Percentiles rank a stretch among this genome's conserved stretches.
These are phyloP conservation scores for Falco rusticolus DNA, from an alignment of 2,797 vertebrate genomes.

Conservation along the genomic window DNA sequence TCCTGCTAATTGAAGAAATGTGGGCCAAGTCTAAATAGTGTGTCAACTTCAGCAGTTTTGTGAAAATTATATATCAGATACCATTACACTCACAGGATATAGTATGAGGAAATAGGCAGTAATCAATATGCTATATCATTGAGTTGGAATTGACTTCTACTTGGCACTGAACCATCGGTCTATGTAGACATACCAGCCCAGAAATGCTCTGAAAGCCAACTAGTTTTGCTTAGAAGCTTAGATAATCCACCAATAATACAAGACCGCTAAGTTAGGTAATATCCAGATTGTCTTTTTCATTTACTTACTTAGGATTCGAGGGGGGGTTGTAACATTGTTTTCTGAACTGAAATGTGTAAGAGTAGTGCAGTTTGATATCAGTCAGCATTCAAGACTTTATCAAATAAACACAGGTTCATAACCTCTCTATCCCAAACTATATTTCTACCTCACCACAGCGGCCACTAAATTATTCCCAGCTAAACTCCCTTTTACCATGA, in stretches of 20 bases:
- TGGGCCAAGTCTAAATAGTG: slow-evolving; percentile 18
- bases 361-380: neutral
- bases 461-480: slow-evolving; percentile 57
- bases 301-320: neutral
- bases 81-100: slow-evolving; percentile 30
- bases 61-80: slow-evolving; percentile 59
- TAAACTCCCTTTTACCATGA: slow-evolving; percentile 57
- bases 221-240: neutral
- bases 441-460: slow-evolving; percentile 27
- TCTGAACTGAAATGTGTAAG: neutral
- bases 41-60: slow-evolving; percentile 38
- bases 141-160: slow-evolving; percentile 34
- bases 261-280: neutral
- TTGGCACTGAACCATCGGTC: neutral
- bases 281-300: neutral
- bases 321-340: neutral
- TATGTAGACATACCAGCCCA: neutral
- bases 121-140: slow-evolving; percentile 42
- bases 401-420: slow-evolving; percentile 23
- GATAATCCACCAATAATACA: neutral
- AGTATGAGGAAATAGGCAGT: slow-evolving; percentile 31
- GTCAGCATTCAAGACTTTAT: neutral
- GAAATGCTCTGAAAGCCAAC: slow-evolving; percentile 6
- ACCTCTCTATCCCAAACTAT: neutral
- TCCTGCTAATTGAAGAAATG: slow-evolving; percentile 34